Evolutionary conservation across 2,113 vertebrate genomes (phyloP).

Genomic region (Thamnophis sirtalis): DNA sequence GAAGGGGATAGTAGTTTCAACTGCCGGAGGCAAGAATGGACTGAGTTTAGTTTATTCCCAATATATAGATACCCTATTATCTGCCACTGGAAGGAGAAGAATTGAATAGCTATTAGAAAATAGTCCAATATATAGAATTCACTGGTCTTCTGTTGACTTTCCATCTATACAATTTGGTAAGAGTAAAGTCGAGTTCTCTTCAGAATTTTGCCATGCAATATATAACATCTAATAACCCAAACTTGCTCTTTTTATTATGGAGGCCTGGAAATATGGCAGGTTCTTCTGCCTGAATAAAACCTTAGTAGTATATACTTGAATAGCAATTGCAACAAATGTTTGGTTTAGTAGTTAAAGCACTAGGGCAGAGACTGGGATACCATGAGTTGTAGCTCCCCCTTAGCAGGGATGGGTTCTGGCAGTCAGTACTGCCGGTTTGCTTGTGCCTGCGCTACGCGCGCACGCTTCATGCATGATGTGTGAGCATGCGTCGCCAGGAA

Average conservation of each 20-base stretch:
- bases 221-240: neutral
- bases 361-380: neutral
- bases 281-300: neutral
- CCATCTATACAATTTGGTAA: neutral
- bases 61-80: neutral
- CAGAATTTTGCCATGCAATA: neutral
- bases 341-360: neutral
- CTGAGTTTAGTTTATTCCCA: neutral
- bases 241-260: neutral
- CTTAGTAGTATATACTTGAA: neutral
- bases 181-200: neutral
- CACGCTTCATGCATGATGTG: too few relatives aligned
- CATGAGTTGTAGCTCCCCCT: neutral
- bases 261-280: constrained; percentile 5
- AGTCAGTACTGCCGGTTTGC: too few relatives aligned
- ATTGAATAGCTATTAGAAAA: neutral
- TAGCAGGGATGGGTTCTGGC: too few relatives aligned
- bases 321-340: neutral
- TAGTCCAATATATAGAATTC: neutral
- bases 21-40: neutral
- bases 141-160: neutral
- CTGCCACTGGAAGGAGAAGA: neutral
- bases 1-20: neutral
- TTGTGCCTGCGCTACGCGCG: too few relatives aligned
- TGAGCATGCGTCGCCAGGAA: too few relatives aligned